Conservation (phyloP, 1,140 invertebrate genomes). For the Lepidurus apus region DNA sequence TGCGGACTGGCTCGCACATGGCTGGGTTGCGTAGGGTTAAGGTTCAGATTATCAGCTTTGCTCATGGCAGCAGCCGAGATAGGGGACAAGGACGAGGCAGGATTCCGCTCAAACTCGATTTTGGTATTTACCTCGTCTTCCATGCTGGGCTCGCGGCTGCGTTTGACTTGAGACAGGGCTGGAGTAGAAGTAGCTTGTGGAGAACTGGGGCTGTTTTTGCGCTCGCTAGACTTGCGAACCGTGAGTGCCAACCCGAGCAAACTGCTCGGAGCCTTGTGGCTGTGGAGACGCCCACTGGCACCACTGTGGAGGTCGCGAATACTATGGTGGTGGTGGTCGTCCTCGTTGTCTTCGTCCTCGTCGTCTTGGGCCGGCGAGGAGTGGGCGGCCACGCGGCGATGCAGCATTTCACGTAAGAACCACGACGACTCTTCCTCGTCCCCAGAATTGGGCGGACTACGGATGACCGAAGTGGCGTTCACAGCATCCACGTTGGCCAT, state of each 20-base stretch:
- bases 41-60: background rate
- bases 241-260: background rate
- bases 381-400: slow-evolving; percentile 10
- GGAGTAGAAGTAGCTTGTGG: background rate
- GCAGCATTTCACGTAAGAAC: slow-evolving; percentile 33
- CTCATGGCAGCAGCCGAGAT: background rate
- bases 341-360: background rate
- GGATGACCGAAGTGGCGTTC: slow-evolving; percentile 30
- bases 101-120: background rate
- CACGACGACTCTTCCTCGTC: slow-evolving; percentile 34
- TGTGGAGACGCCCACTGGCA: slow-evolving; percentile 51
- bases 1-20: slow-evolving; percentile 28
- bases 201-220: background rate
- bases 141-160: background rate
- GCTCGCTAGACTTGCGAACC: background rate
- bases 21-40: background rate
- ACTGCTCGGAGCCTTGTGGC: background rate
- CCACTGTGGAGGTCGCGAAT: slow-evolving; percentile 18
- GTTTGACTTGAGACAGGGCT: background rate
- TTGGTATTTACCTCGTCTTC: slow-evolving; percentile 16
- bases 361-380: background rate
- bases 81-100: background rate
- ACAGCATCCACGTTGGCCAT: slow-evolving; percentile 24
- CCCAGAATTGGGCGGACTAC: slow-evolving; percentile 32
- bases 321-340: background rate